Evolutionary conservation across 2,113 vertebrate genomes (phyloP).

Genomic region (Ahaetulla prasina): DNA sequence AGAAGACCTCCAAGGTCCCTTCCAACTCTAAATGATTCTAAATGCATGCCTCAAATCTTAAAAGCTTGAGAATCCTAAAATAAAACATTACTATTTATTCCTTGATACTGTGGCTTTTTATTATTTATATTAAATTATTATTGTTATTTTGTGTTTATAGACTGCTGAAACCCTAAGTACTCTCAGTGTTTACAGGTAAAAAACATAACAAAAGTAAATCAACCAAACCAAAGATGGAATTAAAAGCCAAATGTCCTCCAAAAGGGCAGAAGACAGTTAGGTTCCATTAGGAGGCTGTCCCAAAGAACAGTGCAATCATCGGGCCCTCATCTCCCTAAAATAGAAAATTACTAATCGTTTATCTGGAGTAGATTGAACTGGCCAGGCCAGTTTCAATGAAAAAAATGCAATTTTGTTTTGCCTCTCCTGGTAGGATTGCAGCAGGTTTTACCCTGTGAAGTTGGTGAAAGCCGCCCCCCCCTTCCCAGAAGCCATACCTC

Average conservation of each 20-base stretch:
- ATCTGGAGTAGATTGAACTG: neutral
- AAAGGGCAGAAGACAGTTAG: neutral
- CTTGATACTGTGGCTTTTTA: neutral
- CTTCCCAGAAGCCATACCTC: neutral
- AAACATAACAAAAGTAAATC: neutral
- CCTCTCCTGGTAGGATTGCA: neutral
- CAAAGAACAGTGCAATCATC: neutral
- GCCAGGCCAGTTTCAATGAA: neutral
- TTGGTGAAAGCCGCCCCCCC: neutral
- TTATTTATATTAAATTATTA: neutral
- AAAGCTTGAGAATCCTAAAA: neutral
- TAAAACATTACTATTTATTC: neutral
- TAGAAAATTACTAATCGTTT: neutral
- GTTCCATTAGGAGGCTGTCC: neutral
- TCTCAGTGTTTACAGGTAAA: neutral
- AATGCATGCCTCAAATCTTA: neutral
- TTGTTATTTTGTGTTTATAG: neutral
- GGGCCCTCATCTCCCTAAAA: neutral
- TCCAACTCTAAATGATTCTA: too few species aligned
- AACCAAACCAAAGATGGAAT: neutral
- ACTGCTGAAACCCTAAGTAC: neutral
- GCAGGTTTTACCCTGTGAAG: neutral
- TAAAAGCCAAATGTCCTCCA: neutral
- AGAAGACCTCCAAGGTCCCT: too few species aligned
- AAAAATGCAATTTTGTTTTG: neutral